These are phyloP conservation scores for Lumbricus terrestris DNA, from an alignment of 2,888 invertebrate genomes.

Conservation along the genomic window DNA sequence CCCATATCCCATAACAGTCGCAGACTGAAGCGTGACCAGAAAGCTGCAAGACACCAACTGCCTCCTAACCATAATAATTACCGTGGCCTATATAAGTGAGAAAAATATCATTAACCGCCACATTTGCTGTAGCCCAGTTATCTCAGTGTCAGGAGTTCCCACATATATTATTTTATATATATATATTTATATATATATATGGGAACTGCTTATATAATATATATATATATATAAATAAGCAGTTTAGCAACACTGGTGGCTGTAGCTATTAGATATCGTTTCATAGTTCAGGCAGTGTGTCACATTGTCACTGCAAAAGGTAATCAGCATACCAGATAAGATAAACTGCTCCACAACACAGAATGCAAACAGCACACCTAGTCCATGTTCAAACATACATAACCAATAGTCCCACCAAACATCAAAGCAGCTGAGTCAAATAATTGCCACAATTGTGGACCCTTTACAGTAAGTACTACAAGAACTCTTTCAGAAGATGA, in stretches of 20 bases:
- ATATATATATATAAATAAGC: too few species aligned
- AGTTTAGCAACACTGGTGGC: background rate
- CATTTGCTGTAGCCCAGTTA: background rate
- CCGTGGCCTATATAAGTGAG: too few species aligned
- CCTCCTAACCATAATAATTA: too few species aligned
- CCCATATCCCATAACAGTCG: background rate
- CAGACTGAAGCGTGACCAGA: background rate
- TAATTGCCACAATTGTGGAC: background rate
- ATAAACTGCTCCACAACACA: background rate
- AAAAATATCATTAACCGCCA: background rate
- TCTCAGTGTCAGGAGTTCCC: background rate
- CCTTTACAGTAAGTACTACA: background rate
- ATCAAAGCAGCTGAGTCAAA: background rate
- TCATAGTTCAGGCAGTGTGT: too few species aligned
- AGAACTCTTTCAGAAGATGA: background rate
- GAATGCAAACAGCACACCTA: background rate
- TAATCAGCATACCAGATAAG: background rate
- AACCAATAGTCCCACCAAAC: background rate
- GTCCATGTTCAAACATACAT: background rate
- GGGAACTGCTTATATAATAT: too few species aligned
- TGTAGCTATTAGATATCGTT: background rate
- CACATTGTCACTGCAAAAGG: background rate
- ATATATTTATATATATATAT: too few species aligned
- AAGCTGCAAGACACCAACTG: background rate
- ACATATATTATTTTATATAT: too few species aligned